Conservation (phyloP, 2,797 vertebrate genomes). For the Sebastes melanostomus region DNA sequence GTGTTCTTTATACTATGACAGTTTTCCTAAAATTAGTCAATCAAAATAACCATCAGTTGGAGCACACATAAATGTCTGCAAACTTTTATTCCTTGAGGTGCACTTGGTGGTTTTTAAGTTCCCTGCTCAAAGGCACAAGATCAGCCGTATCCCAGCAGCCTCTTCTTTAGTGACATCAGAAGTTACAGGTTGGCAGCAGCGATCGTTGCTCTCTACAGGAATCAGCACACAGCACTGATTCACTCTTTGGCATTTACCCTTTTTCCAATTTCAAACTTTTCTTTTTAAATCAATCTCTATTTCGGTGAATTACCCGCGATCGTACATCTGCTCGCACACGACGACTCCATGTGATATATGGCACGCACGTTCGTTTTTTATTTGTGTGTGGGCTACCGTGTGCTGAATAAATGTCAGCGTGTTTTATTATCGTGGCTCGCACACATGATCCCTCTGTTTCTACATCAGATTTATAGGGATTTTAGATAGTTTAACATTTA, state of each 20-base stretch:
- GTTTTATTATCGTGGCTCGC: slow-evolving; percentile 32
- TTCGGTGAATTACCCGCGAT: slow-evolving; percentile 16
- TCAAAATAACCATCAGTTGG: no score
- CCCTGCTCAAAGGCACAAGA: neutral
- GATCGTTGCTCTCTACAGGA: slow-evolving; percentile 6
- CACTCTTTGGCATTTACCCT: slow-evolving; percentile 45
- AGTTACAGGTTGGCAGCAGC: slow-evolving; percentile 7
- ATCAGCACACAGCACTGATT: slow-evolving; percentile 13
- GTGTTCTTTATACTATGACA: no score
- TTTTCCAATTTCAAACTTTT: slow-evolving; percentile 29
- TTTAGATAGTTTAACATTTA: slow-evolving; percentile 16
- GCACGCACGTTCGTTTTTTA: neutral
- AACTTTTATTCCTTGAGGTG: neutral
- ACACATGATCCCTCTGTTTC: slow-evolving; percentile 18
- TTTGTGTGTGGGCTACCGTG: slow-evolving; percentile 32
- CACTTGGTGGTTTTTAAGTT: neutral
- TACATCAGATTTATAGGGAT: slow-evolving; percentile 21
- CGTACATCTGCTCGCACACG: neutral
- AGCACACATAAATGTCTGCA: no score
- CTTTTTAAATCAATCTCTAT: slow-evolving; percentile 33
- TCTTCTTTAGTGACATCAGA: slow-evolving; percentile 7
- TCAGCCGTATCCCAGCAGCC: neutral
- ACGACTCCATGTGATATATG: slow-evolving; percentile 20
- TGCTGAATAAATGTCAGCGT: slow-evolving; percentile 46
- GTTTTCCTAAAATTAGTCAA: no score